A percentile compares a stretch with the other conserved stretches of the same genome.
phyloP scores from a whole-genome alignment of 2,888 invertebrate species.

The Apodemia mormo region DNA sequence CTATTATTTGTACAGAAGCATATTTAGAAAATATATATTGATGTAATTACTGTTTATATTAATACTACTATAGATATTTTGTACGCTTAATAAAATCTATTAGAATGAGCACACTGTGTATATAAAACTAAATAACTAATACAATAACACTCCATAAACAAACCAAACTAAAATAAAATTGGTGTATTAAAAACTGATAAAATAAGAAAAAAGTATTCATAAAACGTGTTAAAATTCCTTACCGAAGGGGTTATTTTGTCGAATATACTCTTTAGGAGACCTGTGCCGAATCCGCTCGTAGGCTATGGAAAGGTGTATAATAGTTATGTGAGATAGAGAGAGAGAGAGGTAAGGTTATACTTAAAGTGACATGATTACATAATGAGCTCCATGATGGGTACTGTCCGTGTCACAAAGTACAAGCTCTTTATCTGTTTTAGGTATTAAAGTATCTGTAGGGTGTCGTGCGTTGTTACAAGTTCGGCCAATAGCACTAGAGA shows the following conservation, averaged over 20 bases:
- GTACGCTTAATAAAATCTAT: slow-evolving; percentile 58
- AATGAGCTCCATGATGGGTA: slow-evolving; percentile 65
- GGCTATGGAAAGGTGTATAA: slow-evolving; percentile 82
- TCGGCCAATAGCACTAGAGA: slow-evolving; percentile 80
- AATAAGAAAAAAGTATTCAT: slow-evolving; percentile 63
- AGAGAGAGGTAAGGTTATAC: slow-evolving; percentile 69
- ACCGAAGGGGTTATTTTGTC: slow-evolving; percentile 83
- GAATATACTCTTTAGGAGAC: slow-evolving; percentile 83
- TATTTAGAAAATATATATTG: slow-evolving; percentile 68
- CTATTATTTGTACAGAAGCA: slow-evolving; percentile 71
- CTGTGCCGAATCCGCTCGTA: slow-evolving; percentile 82
- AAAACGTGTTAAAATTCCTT: slow-evolving; percentile 82
- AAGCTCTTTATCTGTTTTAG: slow-evolving; percentile 78
- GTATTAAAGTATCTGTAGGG: slow-evolving; percentile 68
- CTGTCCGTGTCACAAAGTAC: slow-evolving; percentile 81
- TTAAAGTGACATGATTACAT: slow-evolving; percentile 66
- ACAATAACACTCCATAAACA: slow-evolving; percentile 65
- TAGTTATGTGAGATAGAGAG: slow-evolving; percentile 76
- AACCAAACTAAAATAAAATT: slow-evolving; percentile 61
- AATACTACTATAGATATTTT: slow-evolving; percentile 60
- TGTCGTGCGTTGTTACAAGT: slow-evolving; percentile 79
- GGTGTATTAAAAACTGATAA: slow-evolving; percentile 58
- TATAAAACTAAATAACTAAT: slow-evolving; percentile 61
- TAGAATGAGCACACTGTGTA: slow-evolving; percentile 76
- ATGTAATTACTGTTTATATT: slow-evolving; percentile 54